These are phyloP conservation scores for Physocephala rufipes DNA, from an alignment of 2,888 invertebrate genomes.

Conservation along the genomic window DNA sequence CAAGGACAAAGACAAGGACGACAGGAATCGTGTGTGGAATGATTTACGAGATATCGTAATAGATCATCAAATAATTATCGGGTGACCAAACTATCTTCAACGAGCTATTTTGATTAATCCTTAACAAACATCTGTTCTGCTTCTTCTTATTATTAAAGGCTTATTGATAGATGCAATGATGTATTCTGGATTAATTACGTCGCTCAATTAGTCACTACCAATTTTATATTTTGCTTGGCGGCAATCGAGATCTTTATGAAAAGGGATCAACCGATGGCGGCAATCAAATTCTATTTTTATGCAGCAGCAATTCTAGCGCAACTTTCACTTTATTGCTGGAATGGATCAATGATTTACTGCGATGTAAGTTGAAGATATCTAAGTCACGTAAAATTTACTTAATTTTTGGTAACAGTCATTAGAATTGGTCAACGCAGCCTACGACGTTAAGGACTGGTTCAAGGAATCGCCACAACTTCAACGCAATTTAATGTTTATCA, in stretches of 20 bases:
- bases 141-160: constrained; percentile 35
- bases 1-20: neutral
- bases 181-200: constrained; percentile 53
- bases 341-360: constrained; percentile 53
- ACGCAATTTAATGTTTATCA: constrained; percentile 54
- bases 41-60: constrained; percentile 49
- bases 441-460: constrained; percentile 54
- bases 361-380: constrained; percentile 47
- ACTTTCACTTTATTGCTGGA: constrained; percentile 57
- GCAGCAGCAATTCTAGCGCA: constrained; percentile 54
- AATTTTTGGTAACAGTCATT: too few species aligned
- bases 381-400: neutral
- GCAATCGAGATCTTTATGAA: constrained; percentile 56
- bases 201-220: constrained; percentile 55
- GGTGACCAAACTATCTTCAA: constrained; percentile 41
- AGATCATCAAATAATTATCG: constrained; percentile 58
- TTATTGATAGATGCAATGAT: constrained; percentile 49
- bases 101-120: neutral
- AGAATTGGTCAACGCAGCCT: constrained; percentile 56
- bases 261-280: constrained; percentile 50
- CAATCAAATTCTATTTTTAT: constrained; percentile 54
- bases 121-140: neutral
- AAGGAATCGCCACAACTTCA: constrained; percentile 47
- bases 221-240: constrained; percentile 56
- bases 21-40: constrained; percentile 36